These are phyloP conservation scores for Yoshiicerus persimilis DNA, from an alignment of 1,140 invertebrate genomes.

Conservation along the genomic window DNA sequence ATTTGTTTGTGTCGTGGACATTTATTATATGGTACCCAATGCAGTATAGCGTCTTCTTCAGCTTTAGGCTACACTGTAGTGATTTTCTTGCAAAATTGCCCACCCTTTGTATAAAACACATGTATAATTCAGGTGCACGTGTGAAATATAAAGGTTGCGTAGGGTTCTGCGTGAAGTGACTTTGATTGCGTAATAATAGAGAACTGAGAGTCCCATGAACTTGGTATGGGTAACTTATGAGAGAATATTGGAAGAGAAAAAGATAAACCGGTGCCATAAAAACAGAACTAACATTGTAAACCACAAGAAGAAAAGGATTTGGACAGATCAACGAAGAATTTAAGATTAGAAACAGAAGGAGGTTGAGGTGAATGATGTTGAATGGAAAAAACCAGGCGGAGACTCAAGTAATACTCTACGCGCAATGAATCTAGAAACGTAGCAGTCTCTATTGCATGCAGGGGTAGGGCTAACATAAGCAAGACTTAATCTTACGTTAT, in stretches of 20 bases:
- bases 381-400: background rate
- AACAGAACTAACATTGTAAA: background rate
- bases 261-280: background rate
- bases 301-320: background rate
- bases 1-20: background rate
- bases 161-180: background rate
- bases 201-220: background rate
- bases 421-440: background rate
- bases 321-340: background rate
- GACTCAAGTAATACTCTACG: background rate
- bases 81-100: background rate
- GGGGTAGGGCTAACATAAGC: background rate
- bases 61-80: background rate
- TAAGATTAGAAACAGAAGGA: background rate
- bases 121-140: background rate
- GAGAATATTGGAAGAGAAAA: background rate
- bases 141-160: background rate
- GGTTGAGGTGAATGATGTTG: background rate
- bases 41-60: too few relatives aligned
- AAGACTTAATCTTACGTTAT: background rate
- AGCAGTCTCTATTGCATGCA: background rate
- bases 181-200: background rate
- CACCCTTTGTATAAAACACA: background rate
- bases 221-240: background rate
- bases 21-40: background rate